These are phyloP conservation scores for Eulimnadia texana DNA, from an alignment of 1,140 invertebrate genomes.

Conservation along the genomic window DNA sequence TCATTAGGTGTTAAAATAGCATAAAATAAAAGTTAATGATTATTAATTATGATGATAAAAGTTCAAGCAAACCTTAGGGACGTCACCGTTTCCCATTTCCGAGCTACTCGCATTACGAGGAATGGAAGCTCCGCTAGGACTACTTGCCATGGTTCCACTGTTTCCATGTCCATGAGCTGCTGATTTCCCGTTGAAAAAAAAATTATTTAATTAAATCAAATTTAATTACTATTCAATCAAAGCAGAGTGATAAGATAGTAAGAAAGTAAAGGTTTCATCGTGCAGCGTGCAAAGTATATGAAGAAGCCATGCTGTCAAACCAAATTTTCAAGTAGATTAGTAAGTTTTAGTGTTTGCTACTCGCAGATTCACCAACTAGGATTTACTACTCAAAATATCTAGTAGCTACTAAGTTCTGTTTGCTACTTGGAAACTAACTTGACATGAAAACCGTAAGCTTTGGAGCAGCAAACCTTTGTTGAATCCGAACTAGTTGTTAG, in stretches of 20 bases:
- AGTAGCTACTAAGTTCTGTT: too few species aligned
- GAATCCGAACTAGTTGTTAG: too few species aligned
- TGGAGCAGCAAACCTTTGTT: too few species aligned
- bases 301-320: too few species aligned
- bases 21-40: not conserved
- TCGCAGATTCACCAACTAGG: too few species aligned
- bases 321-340: too few species aligned
- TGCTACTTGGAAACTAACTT: too few species aligned
- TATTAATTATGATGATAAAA: not conserved
- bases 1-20: not conserved
- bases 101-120: constrained; percentile 53
- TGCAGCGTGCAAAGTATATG: too few species aligned
- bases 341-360: too few species aligned
- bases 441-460: too few species aligned
- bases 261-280: not conserved
- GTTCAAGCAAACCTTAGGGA: constrained; percentile 24
- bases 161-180: not conserved
- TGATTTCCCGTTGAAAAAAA: not conserved
- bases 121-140: constrained; percentile 63
- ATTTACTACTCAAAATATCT: too few species aligned
- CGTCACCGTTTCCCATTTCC: constrained; percentile 35
- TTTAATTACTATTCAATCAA: not conserved
- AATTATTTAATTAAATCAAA: not conserved
- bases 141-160: constrained; percentile 48
- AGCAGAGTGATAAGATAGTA: not conserved